Base-by-base conservation (phyloP, 1,140 invertebrate genomes). In the Acromyrmex charruanus region DNA sequence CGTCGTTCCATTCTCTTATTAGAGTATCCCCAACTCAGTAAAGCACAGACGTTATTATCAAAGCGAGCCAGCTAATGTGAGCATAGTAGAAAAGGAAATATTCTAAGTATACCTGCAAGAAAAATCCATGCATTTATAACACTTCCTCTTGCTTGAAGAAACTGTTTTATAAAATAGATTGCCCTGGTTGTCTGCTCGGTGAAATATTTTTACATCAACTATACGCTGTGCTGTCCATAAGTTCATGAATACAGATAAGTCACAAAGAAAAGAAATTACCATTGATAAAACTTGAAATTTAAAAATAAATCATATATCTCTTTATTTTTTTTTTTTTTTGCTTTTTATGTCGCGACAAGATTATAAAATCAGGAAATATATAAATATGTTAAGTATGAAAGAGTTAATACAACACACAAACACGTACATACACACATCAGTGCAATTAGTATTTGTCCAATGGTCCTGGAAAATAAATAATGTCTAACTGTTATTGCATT, bases 401-500 rank as follows among this genome's bases (percentile, higher is more conserved):
- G 74, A 81, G 49, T 69, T 69, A 51, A 31, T 14, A 12, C 28
- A 35, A 51, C 3, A 49, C 53, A 80, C 10, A 58, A 12, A 21
- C 28, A 16, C 25, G 71, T n/a, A 75, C 28, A 25, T 31, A 25
- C 28, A n/a, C 63, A 89, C 89, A 44, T 44, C 39, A 44, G 39
- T 44, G 39, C 39, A 44, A 44, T 92, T 90, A 90, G 89, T 90
- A 79, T 28, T 77, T 44, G 51, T 74, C 21, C 25, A n/a, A 31
- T 51, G 55, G 14, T 53, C 16, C 63, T 35, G 75, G 21, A 44
- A 55, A 80, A 87, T 89, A 89, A 92, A 90, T 91, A 90, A 91
- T 88, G 80, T 65, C 81, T 49, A 80, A 80, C 75, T 77, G 79
- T 91, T 92, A 90, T 92, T 90, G 79, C 90, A 84, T 87, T 79